phyloP scores from a whole-genome alignment of 2,888 invertebrate species.

The Osmoderma eremita region DNA sequence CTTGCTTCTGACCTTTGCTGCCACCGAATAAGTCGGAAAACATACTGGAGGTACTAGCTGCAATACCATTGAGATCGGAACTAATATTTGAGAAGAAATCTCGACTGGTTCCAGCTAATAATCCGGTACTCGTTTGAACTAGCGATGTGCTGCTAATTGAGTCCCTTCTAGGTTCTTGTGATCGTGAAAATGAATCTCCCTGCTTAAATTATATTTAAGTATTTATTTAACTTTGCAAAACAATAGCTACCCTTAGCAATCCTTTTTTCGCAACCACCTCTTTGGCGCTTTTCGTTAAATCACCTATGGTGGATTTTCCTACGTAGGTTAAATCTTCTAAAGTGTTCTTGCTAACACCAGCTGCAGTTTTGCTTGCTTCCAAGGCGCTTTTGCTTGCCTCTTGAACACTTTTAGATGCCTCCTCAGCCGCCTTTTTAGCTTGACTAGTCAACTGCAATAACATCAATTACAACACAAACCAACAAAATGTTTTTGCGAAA shows the following conservation, averaged over 20 bases:
- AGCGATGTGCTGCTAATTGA: constrained; percentile 71
- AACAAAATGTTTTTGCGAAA: not conserved
- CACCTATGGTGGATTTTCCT: constrained; percentile 89
- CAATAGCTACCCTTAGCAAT: constrained; percentile 73
- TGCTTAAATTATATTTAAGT: constrained; percentile 45
- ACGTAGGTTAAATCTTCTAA: constrained; percentile 89
- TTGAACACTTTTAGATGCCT: constrained; percentile 81
- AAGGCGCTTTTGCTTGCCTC: constrained; percentile 87
- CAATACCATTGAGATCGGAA: constrained; percentile 91
- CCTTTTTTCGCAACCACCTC: constrained; percentile 89
- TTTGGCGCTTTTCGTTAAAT: constrained; percentile 90
- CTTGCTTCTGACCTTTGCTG: constrained; percentile 63
- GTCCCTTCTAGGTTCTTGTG: constrained; percentile 65
- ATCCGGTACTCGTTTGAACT: constrained; percentile 68
- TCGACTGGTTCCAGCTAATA: constrained; percentile 75
- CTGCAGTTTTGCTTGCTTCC: constrained; percentile 88
- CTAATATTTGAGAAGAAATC: constrained; percentile 92
- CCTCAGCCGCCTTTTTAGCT: constrained; percentile 88
- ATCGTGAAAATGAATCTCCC: constrained; percentile 59
- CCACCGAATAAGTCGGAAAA: constrained; percentile 93
- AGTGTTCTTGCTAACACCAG: constrained; percentile 88
- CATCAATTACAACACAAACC: constrained; percentile 5
- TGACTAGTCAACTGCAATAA: constrained; percentile 78
- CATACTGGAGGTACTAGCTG: constrained; percentile 92
- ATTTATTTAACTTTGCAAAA: constrained; percentile 11